Base-by-base conservation (phyloP, 2,888 invertebrate species). In the Melipona beecheii region DNA sequence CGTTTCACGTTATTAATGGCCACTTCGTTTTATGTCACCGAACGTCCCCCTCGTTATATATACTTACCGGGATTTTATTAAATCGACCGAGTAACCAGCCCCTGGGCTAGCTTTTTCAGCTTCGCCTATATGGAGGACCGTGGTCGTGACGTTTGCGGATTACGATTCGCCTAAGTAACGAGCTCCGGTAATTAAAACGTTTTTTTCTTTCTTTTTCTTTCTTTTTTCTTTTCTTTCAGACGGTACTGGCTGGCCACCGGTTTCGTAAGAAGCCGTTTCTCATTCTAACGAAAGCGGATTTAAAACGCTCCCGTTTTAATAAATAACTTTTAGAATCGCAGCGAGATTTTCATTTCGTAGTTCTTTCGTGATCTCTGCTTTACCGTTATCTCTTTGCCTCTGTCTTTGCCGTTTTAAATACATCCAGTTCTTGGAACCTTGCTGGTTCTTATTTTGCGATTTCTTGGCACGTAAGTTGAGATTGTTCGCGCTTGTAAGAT, bases 41-140 rank as follows among this genome's bases (percentile, higher is more conserved):
- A 91, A 86, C 87, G 79, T 86, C 83, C 72, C 82, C 43, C 56
- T 68, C 70, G 69, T 76, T 85, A 84, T 90, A 73, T 88, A 86
- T 85, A 86, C 21, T 21, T 36, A 84, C 84, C 72, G 84, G 87
- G 91, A 88, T 92, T 92, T 90, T 88, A 91, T 92, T 91, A 91
- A 92, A 92, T 91, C 91, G 90, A 84, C 87, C 86, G 86, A 88
- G 90, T 87, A 90, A 91, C 91, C 90, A 88, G 89, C 86, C 83
- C 82, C 85, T 89, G 90, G 43, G 89, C 88, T 86, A 88, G 91
- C 84, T 91, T 90, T 92, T 91, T 91, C 87, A 91, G 87, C 90
- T 89, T 31, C 81, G 70, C 82, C 68, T 54, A 62, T 50, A 62
- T 36, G 31, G 68, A 27, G 68, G 62, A 36, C 21, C 24, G 49